phyloP scores from a whole-genome alignment of 2,888 invertebrate species.

The Aporophyla lueneburgensis region DNA sequence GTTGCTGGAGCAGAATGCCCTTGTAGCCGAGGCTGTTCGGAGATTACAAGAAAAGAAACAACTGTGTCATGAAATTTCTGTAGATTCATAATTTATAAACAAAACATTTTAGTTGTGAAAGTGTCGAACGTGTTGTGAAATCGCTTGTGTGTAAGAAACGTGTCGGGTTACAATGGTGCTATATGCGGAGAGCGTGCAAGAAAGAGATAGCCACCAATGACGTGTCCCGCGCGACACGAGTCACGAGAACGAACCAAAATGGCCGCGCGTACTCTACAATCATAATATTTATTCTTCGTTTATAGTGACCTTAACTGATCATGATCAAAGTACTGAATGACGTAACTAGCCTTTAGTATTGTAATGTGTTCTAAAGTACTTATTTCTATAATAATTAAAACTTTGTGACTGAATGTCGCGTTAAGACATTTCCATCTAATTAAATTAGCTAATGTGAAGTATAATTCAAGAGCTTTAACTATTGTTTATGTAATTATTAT shows the following conservation, averaged over 20 bases:
- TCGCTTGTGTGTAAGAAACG: slow-evolving; percentile 90
- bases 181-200: slow-evolving; percentile 89
- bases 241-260: slow-evolving; percentile 90
- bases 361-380: slow-evolving; percentile 76
- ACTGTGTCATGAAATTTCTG: slow-evolving; percentile 88
- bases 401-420: slow-evolving; percentile 71
- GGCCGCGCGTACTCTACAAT: slow-evolving; percentile 90
- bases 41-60: slow-evolving; percentile 89
- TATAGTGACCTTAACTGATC: slow-evolving; percentile 90
- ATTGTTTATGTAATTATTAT: slow-evolving; percentile 69
- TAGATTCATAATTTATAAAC: slow-evolving; percentile 89
- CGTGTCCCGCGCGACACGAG: slow-evolving; percentile 89
- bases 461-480: slow-evolving; percentile 75
- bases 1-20: slow-evolving; percentile 88
- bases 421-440: slow-evolving; percentile 79
- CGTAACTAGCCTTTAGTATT: slow-evolving; percentile 85
- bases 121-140: slow-evolving; percentile 90
- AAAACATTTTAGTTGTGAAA: slow-evolving; percentile 90
- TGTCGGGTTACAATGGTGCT: slow-evolving; percentile 91
- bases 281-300: slow-evolving; percentile 91
- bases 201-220: slow-evolving; percentile 87
- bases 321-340: slow-evolving; percentile 90
- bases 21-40: slow-evolving; percentile 89
- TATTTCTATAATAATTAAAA: slow-evolving; percentile 64
- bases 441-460: slow-evolving; percentile 65